Evolutionary conservation across 2,888 invertebrate genomes (phyloP).

Genomic region (Ommatoiulus sabulosus): DNA sequence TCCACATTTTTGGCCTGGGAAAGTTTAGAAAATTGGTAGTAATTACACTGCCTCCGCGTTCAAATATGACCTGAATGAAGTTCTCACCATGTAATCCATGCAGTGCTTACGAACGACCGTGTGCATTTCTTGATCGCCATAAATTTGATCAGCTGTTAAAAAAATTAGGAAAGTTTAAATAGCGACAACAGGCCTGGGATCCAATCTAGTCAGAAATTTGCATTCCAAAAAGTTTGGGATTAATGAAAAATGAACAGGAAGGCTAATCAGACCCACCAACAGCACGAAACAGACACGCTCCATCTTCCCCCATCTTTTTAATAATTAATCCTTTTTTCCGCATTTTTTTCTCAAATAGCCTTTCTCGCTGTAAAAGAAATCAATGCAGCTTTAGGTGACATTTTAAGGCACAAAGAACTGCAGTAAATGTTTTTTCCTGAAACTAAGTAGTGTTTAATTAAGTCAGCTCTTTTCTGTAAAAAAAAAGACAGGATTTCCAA

Average conservation of each 20-base stretch:
- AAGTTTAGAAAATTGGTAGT: neutral
- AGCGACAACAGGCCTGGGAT: neutral
- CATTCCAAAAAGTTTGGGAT: constrained; percentile 1
- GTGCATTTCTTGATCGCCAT: constrained; percentile 92
- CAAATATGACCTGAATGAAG: neutral
- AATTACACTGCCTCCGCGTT: neutral
- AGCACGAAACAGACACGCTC: constrained; percentile 88
- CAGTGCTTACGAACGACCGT: constrained; percentile 83
- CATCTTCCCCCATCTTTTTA: constrained; percentile 87
- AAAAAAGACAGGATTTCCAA: neutral
- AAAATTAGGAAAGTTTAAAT: neutral
- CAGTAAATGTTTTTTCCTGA: neutral
- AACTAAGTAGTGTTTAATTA: neutral
- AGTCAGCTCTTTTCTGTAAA: neutral
- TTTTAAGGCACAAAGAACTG: neutral
- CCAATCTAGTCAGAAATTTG: neutral
- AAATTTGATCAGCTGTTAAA: constrained; percentile 81
- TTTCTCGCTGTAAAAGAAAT: constrained; percentile 72
- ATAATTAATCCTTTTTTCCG: constrained; percentile 81
- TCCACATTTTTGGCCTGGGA: constrained; percentile 83
- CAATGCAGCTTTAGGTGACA: constrained; percentile 8
- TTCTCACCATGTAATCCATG: constrained; percentile 87
- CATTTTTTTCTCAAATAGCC: constrained; percentile 77
- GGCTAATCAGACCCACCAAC: constrained; percentile 70
- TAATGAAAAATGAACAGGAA: neutral